Base-by-base conservation (phyloP, 2,888 invertebrate species). In the Spicauda simplicius region DNA sequence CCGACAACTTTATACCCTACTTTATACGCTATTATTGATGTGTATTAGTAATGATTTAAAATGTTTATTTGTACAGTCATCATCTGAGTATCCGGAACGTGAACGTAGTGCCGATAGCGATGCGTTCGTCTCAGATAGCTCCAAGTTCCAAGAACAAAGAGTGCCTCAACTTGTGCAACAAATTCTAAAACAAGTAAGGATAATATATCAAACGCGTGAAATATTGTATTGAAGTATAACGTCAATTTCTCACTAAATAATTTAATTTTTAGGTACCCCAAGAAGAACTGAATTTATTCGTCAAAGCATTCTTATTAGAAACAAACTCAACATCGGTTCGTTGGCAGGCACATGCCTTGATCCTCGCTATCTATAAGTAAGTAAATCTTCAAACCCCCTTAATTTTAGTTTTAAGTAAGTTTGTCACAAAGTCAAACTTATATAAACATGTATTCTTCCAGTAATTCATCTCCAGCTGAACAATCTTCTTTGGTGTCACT, bases 341-440 rank as follows among this genome's bases (percentile, higher is more conserved):
- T 69, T 99, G 99, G 99, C 98, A 99, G 87, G 98, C 98, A 0
- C 99, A 99, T 85, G 96, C 97, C 0, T 90, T 98, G 1, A 93
- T 98, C 41, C 94, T 97, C 30, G 96, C 97, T 0, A 95, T 98
- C 73, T 97, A 97, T 83, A 97, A 97, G 95, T 95, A 84, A 91
- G 94, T 84, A 45, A 45, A 33, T 8, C 8, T 33, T 8, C 3
- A 10, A 33, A 7, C 8, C 10, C 8, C 5, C 25, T 4, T 25
- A 25, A 2, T 25, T 25, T 25, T 25, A 25, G 2, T 25, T 25
- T 5, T 2, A 25, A 25, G 25, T 25, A 5, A 25, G 5, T 25
- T 25, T 14, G 41, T 41, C 0, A 41, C 41, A 41, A 41, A 25
- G 5, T 10, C 14, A 18, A 4, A 19, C 48, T 54, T 55, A 37